Evolutionary conservation across 2,888 invertebrate genomes (phyloP), one percentile per base, ranked within the genome.

Genomic region (Nomada fabriciana): DNA sequence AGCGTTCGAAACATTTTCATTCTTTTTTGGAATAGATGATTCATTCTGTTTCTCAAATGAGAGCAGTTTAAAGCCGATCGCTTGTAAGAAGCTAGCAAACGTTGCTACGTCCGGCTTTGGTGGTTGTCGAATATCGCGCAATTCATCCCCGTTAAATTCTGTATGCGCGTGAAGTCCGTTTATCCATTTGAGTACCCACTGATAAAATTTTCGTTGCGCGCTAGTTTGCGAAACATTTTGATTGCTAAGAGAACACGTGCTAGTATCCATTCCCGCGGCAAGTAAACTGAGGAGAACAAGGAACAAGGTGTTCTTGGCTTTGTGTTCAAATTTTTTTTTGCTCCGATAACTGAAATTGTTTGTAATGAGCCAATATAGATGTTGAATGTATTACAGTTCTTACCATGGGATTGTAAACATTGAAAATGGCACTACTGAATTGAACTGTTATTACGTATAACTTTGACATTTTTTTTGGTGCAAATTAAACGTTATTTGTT

Each of bases 51-150:
- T 91, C 43, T 92, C 92, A 69, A 92, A 91, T 64, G 89, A 85
- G 25, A 89, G 88, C 43, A 93, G 83, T 57, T 92, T 90, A 79
- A 92, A 93, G 3, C 93, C 93, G 29, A 92, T 83, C 3, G 91
- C 89, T 87, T 93, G 92, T 11, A 93, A 64, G 4, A 93, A 85
- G 74, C 89, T 89, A 18, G 90, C 89, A n/a, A 93, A 76, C 7
- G 82, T 82, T 2, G 91, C 84, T n/a, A 90, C 87, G 63, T 93
- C 93, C 2, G 89, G 89, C 76, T 90, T 91, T 18, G 52, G 5
- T 15, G 29, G n/a, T 15, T 64, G 52, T 69, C 25, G 68, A 65
- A 69, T 15, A 3, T 81, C 81, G 4, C 68, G 72, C 63, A 53
- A 42, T 59, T 69, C 76, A 20, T 77, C 25, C 72, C 57, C 18